phyloP scores from a whole-genome alignment of 2,113 vertebrate species.

The Atractosteus spatula region DNA sequence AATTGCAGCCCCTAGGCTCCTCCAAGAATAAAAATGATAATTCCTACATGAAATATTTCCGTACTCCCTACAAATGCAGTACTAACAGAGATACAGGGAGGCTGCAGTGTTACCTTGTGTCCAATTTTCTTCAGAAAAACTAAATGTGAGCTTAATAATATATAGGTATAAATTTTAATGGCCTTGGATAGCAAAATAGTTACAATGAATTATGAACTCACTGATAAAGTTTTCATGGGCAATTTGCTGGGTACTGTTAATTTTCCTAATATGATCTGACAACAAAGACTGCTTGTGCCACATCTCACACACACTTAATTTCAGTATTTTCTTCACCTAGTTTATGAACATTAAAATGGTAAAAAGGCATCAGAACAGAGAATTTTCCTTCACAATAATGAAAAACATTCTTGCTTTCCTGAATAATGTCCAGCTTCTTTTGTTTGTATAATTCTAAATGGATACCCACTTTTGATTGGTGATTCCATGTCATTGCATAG shows the following conservation, averaged over 20 bases:
- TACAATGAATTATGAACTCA: neutral
- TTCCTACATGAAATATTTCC: conserved; percentile 9
- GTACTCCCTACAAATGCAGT: conserved; percentile 1
- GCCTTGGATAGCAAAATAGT: neutral
- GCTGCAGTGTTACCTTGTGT: neutral
- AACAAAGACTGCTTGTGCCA: neutral
- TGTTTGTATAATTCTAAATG: conserved; percentile 29
- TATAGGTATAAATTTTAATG: too few species aligned
- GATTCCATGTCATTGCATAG: conserved; percentile 28
- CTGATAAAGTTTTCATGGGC: neutral
- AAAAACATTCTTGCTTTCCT: too few species aligned
- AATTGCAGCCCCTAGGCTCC: conserved; percentile 35
- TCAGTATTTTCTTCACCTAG: neutral
- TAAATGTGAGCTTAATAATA: too few species aligned
- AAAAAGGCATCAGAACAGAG: too few species aligned
- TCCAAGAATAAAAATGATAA: conserved; percentile 15
- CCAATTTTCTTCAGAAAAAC: neutral
- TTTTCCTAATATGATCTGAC: conserved; percentile 4
- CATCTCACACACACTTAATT: neutral
- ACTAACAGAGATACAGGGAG: neutral
- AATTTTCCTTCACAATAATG: too few species aligned
- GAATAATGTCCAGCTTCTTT: too few species aligned
- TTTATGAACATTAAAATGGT: too few species aligned
- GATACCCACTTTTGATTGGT: neutral
- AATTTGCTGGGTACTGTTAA: neutral